A percentile compares a stretch with the other conserved stretches of the same genome.
Evolutionary conservation across 2,113 vertebrate species (phyloP).

Genomic region (Thymallus thymallus): DNA sequence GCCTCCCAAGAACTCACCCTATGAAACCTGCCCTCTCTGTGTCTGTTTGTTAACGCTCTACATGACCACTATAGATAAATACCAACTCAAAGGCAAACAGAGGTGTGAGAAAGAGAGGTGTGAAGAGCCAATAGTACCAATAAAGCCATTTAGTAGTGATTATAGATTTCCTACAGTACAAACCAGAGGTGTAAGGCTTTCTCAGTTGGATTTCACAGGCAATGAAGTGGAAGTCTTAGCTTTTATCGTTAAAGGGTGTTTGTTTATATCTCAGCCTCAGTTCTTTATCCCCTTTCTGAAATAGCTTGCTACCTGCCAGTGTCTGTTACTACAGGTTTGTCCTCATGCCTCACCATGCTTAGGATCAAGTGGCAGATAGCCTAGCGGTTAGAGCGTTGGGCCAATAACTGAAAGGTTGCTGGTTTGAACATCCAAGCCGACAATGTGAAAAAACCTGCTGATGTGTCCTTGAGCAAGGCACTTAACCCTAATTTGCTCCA

Average conservation of each 20-base stretch:
- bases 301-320: too few relatives aligned
- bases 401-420: too few relatives aligned
- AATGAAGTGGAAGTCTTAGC: background rate
- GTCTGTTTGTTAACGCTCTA: conserved; percentile 29
- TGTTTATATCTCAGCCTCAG: background rate
- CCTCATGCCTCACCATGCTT: background rate
- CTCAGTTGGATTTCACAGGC: background rate
- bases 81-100: conserved; percentile 23
- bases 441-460: too few relatives aligned
- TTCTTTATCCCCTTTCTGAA: background rate
- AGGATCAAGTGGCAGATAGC: too few relatives aligned
- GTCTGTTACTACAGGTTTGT: too few relatives aligned
- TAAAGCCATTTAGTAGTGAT: conserved; percentile 37
- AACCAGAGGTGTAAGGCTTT: background rate
- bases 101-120: conserved; percentile 47
- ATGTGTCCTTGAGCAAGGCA: too few relatives aligned
- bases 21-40: conserved; percentile 30
- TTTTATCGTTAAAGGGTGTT: background rate
- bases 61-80: conserved; percentile 24
- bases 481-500: too few relatives aligned
- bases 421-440: too few relatives aligned
- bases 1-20: conserved; percentile 34
- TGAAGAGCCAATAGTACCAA: conserved; percentile 37
- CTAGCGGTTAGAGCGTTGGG: too few relatives aligned
- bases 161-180: conserved; percentile 27